phyloP scores from a whole-genome alignment of 2,888 invertebrate species.

The Iphiclides podalirius region DNA sequence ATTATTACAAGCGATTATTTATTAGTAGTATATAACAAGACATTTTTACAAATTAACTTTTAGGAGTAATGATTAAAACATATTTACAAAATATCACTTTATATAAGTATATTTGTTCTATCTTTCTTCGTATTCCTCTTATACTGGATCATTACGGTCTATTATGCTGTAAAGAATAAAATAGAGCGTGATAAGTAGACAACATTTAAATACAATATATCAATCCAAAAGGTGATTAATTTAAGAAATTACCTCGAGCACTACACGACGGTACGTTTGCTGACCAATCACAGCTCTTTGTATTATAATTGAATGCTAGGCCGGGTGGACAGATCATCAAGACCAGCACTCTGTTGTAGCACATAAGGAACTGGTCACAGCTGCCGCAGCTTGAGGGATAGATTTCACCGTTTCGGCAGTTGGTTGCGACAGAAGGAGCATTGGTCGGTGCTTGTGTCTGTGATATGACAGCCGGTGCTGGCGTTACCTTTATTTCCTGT shows the following conservation, averaged over 20 bases:
- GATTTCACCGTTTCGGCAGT: slow-evolving; percentile 12
- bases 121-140: no score
- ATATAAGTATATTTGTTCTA: no score
- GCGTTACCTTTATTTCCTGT: background rate
- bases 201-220: no score
- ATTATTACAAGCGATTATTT: no score
- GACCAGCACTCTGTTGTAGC: slow-evolving; percentile 1
- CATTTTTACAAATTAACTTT: no score
- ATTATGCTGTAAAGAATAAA: no score
- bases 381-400: slow-evolving; percentile 3
- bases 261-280: background rate
- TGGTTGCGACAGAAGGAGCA: background rate
- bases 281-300: background rate
- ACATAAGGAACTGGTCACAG: slow-evolving; percentile 18
- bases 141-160: no score
- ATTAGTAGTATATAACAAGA: no score
- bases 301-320: slow-evolving; percentile 82
- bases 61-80: no score
- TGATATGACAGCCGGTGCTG: background rate
- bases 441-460: background rate
- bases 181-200: no score
- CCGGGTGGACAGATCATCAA: slow-evolving; percentile 87
- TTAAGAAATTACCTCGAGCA: slow-evolving; percentile 3
- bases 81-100: no score
- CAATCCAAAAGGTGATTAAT: no score